Evolutionary conservation across 2,113 vertebrate genomes (phyloP), one percentile per base, ranked within the genome.

Genomic region (Cichladusa arquata): DNA sequence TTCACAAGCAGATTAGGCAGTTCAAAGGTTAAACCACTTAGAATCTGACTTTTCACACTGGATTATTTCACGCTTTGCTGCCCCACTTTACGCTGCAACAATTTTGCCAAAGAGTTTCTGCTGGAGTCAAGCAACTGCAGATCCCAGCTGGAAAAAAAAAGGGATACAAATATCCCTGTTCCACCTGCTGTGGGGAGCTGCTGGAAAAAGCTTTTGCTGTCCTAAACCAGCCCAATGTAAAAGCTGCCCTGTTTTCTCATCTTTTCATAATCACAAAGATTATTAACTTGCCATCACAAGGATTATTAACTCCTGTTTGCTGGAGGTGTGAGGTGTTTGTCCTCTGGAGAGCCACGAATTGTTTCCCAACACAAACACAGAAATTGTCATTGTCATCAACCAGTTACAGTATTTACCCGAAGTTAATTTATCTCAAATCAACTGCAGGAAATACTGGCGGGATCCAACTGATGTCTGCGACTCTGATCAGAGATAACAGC

Each of bases 11-110:
- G 90, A 77, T 88, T 50, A 80, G 74, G 69, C 73, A 93, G 88
- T 81, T 90, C 88, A 94, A 66, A 96, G 82, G 94, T 90, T 82
- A 94, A 96, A 90, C 74, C 50, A 12, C 85, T 90, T 73, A 50
- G 8, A 81, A 83, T 78, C 31, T 92, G 90, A 90, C 80, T 94
- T 97, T 90, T 94, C 90, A 73, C 86, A 58, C 42, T 2, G 76
- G 76, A 47, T 90, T 73, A 65, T 92, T 94, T 77, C 71, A 92
- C 0, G 5, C 85, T 85, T 92, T 82, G 81, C 82, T 90, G 62
- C 81, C 45, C 53, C 6, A 12, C 29, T 94, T 93, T 66, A 62
- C 62, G 42, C 74, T 72, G 65, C 7, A 31, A 53, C 19, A 47
- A 19, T 36, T 85, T 61, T 34, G 79, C 50, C 58, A 2, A 76